Conservation (phyloP, 2,113 vertebrate species). For the Cynoglossus semilaevis region DNA sequence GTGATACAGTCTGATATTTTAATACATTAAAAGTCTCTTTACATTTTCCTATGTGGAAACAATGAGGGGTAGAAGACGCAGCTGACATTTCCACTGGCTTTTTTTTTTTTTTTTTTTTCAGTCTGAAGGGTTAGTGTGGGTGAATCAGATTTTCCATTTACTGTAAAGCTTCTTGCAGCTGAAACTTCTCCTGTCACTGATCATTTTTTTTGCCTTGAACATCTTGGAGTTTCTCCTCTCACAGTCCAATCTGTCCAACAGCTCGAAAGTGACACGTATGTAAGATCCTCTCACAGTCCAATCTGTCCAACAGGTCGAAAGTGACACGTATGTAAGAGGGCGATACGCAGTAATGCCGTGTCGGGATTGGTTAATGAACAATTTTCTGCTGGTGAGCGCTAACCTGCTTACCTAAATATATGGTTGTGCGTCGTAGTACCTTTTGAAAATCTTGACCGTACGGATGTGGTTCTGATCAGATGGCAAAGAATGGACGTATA, state of each 20-base stretch:
- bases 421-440: too few relatives aligned
- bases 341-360: not conserved
- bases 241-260: not conserved
- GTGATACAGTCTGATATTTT: constrained; percentile 36
- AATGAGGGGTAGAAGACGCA: constrained; percentile 59
- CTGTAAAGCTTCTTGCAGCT: constrained; percentile 51
- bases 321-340: too few relatives aligned
- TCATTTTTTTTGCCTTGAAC: constrained; percentile 32
- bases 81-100: constrained; percentile 70
- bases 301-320: not conserved
- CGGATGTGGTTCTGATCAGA: too few relatives aligned
- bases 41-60: constrained; percentile 73
- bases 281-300: constrained; percentile 10
- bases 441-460: too few relatives aligned
- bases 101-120: constrained; percentile 24
- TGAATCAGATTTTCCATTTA: constrained; percentile 74
- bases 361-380: too few relatives aligned
- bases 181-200: constrained; percentile 44
- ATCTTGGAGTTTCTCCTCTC: constrained; percentile 11
- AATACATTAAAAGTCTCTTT: constrained; percentile 43
- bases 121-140: constrained; percentile 55
- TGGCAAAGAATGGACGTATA: too few relatives aligned
- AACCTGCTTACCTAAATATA: too few relatives aligned
- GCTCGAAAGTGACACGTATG: too few relatives aligned
- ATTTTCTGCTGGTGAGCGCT: too few relatives aligned